Evolutionary conservation across 1,140 invertebrate genomes (phyloP).

Genomic region (Oryctes rhinoceros): DNA sequence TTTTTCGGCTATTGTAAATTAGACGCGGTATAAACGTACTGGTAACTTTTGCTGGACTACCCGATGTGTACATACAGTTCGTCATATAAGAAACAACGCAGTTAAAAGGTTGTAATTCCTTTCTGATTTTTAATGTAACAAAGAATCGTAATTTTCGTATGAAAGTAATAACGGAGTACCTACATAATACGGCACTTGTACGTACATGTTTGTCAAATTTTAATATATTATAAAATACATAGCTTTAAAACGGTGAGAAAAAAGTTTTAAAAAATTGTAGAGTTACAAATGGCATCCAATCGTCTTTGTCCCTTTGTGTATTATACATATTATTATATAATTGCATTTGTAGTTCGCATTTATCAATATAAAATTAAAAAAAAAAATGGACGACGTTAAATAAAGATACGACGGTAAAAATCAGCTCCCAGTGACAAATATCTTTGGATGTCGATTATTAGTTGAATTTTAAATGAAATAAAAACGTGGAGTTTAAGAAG

Average conservation of each 20-base stretch:
- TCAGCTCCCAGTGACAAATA: background rate
- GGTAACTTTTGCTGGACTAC: too few species aligned
- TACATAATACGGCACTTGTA: background rate
- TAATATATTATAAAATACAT: constrained; percentile 26
- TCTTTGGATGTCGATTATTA: constrained; percentile 14
- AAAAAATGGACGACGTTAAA: too few species aligned
- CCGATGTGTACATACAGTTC: too few species aligned
- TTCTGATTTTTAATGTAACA: background rate
- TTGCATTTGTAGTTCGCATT: too few species aligned
- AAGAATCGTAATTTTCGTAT: constrained; percentile 4
- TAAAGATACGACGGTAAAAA: background rate
- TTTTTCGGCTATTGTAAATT: too few species aligned
- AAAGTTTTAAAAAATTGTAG: constrained; percentile 22
- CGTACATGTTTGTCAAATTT: constrained; percentile 13
- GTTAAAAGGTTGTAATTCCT: background rate
- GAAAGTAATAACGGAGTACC: background rate
- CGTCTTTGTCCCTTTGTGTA: background rate
- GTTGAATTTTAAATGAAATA: constrained; percentile 31
- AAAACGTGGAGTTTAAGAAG: background rate
- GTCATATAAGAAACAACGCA: background rate
- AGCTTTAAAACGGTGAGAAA: constrained; percentile 25
- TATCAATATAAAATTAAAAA: too few species aligned
- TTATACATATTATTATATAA: background rate
- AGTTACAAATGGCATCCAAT: constrained; percentile 6
- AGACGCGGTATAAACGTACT: too few species aligned